Base-by-base conservation (phyloP, 2,888 invertebrate genomes). In the Netelia melanura region DNA sequence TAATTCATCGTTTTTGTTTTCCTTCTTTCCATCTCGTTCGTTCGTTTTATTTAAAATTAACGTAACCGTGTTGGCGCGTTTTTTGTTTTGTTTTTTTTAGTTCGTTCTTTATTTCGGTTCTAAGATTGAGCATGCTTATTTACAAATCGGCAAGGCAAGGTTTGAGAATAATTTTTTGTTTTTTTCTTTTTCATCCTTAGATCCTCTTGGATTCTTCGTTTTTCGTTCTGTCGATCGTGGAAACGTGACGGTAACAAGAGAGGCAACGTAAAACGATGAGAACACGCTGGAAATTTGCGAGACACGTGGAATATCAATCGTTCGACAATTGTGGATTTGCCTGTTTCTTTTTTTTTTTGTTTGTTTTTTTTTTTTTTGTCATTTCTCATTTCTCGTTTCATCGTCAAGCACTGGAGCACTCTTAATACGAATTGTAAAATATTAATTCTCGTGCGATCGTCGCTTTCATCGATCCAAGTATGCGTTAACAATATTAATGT, bases 111-210 rank as follows among this genome's bases (percentile, higher is more conserved):
- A 44, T 71, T 71, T 76, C 88, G 88, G 86, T 89, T 87, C 89
- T 91, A 91, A 89, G 90, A 91, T 92, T 91, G 92, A 93, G 91
- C 92, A 93, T 92, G 92, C 92, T 91, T 93, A 92, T 92, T 86
- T 92, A 93, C 91, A 92, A 89, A 91, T 90, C 90, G 90, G 90
- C 92, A 91, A 90, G 91, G 89, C 90, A 91, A 91, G 90, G 89
- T 90, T 89, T 87, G 86, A 89, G 89, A 91, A 83, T 78, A 83
- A 79, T 87, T 71, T 84, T 61, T 65, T 67, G 17, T 21, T 74
- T 78, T 52, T 23, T 68, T 21, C 14, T 85, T 86, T 87, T 65
- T 58, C 85, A 88, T 84, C 85, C 43, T 76, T 65, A 17, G n/a
- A 23, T 62, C 30, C 23, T 3, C 25, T 23, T 5, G 30, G 30